Base-by-base conservation (phyloP, 1,140 invertebrate species). In the Anoplophora glabripennis region DNA sequence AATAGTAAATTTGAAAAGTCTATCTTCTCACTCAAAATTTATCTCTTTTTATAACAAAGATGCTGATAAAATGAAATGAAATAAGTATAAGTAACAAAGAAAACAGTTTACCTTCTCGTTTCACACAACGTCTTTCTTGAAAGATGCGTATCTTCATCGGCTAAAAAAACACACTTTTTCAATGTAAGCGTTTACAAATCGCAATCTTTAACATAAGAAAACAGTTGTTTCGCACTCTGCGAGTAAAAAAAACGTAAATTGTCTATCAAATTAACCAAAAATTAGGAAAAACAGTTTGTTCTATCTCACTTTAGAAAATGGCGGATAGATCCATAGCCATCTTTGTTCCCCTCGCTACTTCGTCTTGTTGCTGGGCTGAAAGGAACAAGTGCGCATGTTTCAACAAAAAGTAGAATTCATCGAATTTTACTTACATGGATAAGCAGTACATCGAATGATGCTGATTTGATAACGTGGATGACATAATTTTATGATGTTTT, bases 241-340 rank as follows among this genome's bases (percentile, higher is more conserved):
- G 15, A 38, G 1, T 14, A 11, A 57, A 69, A 69, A 63, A 54
- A 46, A 17, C 21, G 8, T 12, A 41, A 63, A 66, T 57, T 66
- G 36, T 49, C 40, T 12, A 41, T 33, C 38, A 61, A 67, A 63
- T 61, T 64, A 55, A 49, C 17, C 21, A 59, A 66, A 67, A 72
- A 70, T 64, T 56, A 44, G 44, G 48, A 65, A 66, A 72, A 73
- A 73, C 67, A 68, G 63, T 65, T 69, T 57, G 59, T 63, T 75
- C 73, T 74, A 66, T 75, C 73, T 75, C 73, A 72, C 73, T 75
- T 74, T 74, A 74, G 73, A 75, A 75, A 74, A 75, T 75, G 73
- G 73, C 73, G 63, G 73, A 73, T 69, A 68, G 68, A 72, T 61
- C 60, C 73, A 70, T 74, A 68, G 73, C 73, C 72, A 73, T 75